Evolutionary conservation across 2,797 vertebrate species (phyloP), one percentile per base, ranked within the genome.

Genomic region (Manis pentadactyla): DNA sequence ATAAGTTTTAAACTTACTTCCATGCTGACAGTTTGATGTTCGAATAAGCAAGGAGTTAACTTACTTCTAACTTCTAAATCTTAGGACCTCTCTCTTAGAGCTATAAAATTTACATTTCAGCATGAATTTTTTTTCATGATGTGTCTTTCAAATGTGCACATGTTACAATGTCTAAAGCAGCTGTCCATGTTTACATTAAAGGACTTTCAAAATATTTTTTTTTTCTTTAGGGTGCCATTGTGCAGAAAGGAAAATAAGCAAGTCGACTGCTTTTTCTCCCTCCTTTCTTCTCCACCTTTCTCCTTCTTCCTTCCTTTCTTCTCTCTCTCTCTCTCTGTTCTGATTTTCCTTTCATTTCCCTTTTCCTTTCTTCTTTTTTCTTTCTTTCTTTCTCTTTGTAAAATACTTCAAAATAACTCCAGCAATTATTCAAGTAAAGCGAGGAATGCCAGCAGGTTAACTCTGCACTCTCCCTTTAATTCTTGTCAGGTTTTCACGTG

Each of bases 11-110:
- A 97, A 95, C 64, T 89, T 87, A 90, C 55, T 93, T 97, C 95
- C 88, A 93, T 95, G 95, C 27, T 98, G 98, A 98, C 98, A 98
- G 97, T 89, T 98, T 98, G 98, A 98, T 98, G 96, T 96, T 98
- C 89, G 85, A 98, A 98, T 96, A 98, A 97, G 90, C 92, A 98
- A 98, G 95, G 96, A 98, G 92, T 97, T 98, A 98, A 98, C 94
- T 98, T 96, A 97, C 97, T 98, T 98, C 97, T 97, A 98, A 98
- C 95, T 94, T 98, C 92, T 97, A 98, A 98, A 98, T 87, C 83
- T 98, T 97, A 68, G 94, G 96, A 97, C 95, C 97, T 98, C 95
- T 98, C 77, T 96, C 95, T 71, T 66, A 29, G 4, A 93, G 92
- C 87, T 96, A 96, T 97, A 97, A 97, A 97, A 96, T 97, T 85